phyloP scores from a whole-genome alignment of 2,888 invertebrate species.

The Boloria selene region DNA sequence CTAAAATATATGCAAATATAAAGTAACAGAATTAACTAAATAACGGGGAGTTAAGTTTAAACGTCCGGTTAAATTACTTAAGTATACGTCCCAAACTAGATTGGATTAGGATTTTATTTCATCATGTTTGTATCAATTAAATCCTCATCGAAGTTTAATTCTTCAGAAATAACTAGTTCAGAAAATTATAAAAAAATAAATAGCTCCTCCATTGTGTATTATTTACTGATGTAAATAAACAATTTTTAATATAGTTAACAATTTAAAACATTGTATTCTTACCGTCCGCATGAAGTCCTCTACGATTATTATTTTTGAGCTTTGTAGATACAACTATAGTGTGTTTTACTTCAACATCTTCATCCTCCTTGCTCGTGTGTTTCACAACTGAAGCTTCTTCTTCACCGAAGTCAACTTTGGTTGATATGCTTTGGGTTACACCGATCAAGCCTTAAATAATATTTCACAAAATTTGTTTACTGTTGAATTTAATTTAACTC shows the following conservation, averaged over 20 bases:
- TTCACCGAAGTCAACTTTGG: slow-evolving; percentile 46
- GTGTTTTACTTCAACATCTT: slow-evolving; percentile 74
- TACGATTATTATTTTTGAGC: slow-evolving; percentile 65
- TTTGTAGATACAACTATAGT: slow-evolving; percentile 75
- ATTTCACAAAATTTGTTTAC: neutral
- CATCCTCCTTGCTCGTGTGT: slow-evolving; percentile 48
- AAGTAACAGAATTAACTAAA: neutral
- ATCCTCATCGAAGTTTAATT: no score
- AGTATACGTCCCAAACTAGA: no score
- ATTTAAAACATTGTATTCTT: slow-evolving; percentile 21
- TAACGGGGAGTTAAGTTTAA: neutral
- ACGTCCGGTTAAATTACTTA: no score
- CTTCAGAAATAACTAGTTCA: no score
- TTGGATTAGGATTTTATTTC: no score
- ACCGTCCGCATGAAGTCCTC: slow-evolving; percentile 56
- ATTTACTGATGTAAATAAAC: neutral
- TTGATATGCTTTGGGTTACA: slow-evolving; percentile 38
- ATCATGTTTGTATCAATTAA: no score
- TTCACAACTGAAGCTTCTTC: slow-evolving; percentile 33
- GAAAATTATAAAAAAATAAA: no score
- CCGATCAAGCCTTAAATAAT: slow-evolving; percentile 26
- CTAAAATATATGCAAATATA: slow-evolving; percentile 8
- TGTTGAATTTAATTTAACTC: no score
- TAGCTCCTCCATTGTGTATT: no score
- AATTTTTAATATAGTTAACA: neutral